Percentiles rank a stretch among this genome's conserved stretches.
Conservation (phyloP, 2,888 invertebrate species). For the Thelaira solivaga region DNA sequence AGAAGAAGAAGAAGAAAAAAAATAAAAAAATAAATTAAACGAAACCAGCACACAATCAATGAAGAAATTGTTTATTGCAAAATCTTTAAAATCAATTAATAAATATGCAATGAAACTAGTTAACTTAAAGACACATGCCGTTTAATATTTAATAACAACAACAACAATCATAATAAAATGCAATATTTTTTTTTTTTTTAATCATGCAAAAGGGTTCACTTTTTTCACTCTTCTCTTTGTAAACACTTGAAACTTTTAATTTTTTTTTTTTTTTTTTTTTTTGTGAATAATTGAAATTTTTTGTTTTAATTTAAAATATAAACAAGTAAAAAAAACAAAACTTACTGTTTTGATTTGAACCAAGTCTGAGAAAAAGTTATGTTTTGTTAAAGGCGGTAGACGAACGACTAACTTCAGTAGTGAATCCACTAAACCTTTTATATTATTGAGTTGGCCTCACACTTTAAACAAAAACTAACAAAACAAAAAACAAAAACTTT, state of each 20-base stretch:
- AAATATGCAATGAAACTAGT: slow-evolving; percentile 22
- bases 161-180: slow-evolving; percentile 7
- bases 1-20: neutral
- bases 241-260: neutral
- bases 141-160: neutral
- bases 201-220: neutral
- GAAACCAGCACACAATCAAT: neutral
- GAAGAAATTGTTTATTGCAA: slow-evolving; percentile 13
- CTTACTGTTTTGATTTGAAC: slow-evolving; percentile 47
- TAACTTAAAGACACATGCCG: neutral
- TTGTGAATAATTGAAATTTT: neutral
- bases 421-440: slow-evolving; percentile 55
- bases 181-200: slow-evolving; percentile 3
- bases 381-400: slow-evolving; percentile 52
- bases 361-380: slow-evolving; percentile 38
- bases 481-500: too few relatives aligned
- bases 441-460: slow-evolving; percentile 53
- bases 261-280: neutral
- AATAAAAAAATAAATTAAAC: neutral
- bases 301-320: neutral
- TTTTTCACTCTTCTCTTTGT: neutral
- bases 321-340: slow-evolving; percentile 5
- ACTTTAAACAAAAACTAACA: slow-evolving; percentile 25
- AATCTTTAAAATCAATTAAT: slow-evolving; percentile 36
- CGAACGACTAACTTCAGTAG: slow-evolving; percentile 53